A percentile compares a stretch with the other conserved stretches of the same genome.
Conservation (phyloP, 1,140 invertebrate species). For the Anastatus disparis region DNA sequence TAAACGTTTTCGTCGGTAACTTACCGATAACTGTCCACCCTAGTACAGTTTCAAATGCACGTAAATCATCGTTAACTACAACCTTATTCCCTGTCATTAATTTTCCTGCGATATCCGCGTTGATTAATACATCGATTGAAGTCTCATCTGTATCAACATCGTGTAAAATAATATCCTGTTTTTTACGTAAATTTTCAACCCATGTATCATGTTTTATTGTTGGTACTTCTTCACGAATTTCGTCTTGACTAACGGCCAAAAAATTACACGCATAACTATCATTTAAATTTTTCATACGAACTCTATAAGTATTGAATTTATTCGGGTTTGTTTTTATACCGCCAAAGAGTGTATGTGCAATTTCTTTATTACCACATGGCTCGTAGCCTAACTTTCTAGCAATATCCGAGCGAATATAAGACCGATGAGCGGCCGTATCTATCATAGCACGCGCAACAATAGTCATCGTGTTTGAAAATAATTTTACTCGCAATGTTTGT, state of each 20-base stretch:
- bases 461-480: conserved; percentile 33
- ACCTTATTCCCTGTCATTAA: conserved; percentile 11
- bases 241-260: conserved; percentile 24
- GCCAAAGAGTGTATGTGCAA: conserved; percentile 31
- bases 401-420: conserved; percentile 42
- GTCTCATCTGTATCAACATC: too few relatives aligned
- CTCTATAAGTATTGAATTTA: conserved; percentile 35
- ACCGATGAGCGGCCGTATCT: conserved; percentile 40
- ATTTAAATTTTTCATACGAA: conserved; percentile 34
- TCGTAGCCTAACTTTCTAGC: conserved; percentile 35
- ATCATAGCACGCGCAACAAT: conserved; percentile 40
- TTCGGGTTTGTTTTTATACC: not conserved
- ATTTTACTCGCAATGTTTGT: too few relatives aligned
- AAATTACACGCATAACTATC: conserved; percentile 40
- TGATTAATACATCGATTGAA: too few relatives aligned
- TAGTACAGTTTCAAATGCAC: conserved; percentile 54
- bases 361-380: conserved; percentile 11
- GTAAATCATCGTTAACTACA: conserved; percentile 48
- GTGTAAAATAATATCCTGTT: not conserved
- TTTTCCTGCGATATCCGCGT: too few relatives aligned
- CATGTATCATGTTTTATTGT: conserved; percentile 27
- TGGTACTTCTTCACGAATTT: conserved; percentile 33
- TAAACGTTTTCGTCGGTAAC: too few relatives aligned
- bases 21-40: conserved; percentile 56
- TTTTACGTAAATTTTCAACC: not conserved